Evolutionary conservation across 2,888 invertebrate genomes (phyloP), one percentile per base, ranked within the genome.

Genomic region (Vanessa cardui): DNA sequence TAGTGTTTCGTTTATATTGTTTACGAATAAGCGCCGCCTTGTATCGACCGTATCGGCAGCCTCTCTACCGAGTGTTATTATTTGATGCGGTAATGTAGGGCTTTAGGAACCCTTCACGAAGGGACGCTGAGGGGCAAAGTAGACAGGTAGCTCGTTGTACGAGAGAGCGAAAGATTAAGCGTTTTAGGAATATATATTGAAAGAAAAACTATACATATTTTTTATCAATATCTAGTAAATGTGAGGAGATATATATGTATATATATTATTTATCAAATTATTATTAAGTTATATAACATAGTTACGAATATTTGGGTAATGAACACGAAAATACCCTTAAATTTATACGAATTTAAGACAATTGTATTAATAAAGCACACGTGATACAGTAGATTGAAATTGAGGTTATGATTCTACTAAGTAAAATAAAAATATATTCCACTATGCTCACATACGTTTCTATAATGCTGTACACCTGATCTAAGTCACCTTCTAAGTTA

Each of bases 61-160:
- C 75, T 83, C 83, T 81, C 77, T 78, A 76, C 79, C 78, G 80
- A 81, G 80, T 81, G 82, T 84, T 86, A 85, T 86, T 87, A 84
- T 87, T 87, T 84, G 83, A 85, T 84, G 84, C 80, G 84, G 84
- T 85, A 83, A 81, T 83, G 83, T 83, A 82, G 78, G 79, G 81
- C 80, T 80, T 81, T 78, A 78, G 78, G 69, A 75, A 74, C 77
- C 78, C 80, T 80, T 78, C 70, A 76, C 62, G 26, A 31, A 71
- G 73, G 77, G 69, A 73, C 65, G 72, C 74, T 74, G 75, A 69
- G 77, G 79, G 79, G 78, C 67, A 58, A 62, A 69, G 69, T 45
- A 52, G 71, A 69, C 39, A 66, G 74, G 72, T 70, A 67, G 59
- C 68, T 74, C 70, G 77, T 65, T 74, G 74, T 58, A 33, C 54